Percentiles rank a stretch among this genome's conserved stretches.
Evolutionary conservation across 2,113 vertebrate species (phyloP).

Genomic region (Myodes glareolus): DNA sequence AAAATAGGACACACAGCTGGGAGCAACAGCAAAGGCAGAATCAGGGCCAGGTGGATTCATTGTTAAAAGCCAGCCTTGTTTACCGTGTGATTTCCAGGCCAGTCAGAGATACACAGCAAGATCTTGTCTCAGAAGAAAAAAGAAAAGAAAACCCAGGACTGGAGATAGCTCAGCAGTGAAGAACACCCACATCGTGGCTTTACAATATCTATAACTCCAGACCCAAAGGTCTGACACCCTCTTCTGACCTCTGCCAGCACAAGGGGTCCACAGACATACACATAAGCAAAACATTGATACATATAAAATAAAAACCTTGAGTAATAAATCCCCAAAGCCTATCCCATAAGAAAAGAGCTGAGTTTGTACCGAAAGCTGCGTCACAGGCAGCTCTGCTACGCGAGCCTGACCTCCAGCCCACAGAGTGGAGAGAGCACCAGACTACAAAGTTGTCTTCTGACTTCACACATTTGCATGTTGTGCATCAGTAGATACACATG

Average conservation of each 20-base stretch:
- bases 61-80: not conserved
- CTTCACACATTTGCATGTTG: not conserved
- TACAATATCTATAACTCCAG: not conserved
- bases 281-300: not conserved
- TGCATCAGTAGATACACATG: not conserved
- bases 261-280: not conserved
- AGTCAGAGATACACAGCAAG: not conserved
- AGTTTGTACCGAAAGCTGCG: slow-evolving; percentile 32
- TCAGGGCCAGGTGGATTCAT: not conserved
- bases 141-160: not conserved
- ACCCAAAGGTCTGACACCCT: not conserved
- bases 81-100: not conserved
- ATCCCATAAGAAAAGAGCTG: slow-evolving; percentile 12
- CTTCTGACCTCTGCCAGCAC: not conserved
- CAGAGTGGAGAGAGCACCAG: not conserved
- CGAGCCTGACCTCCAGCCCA: not conserved
- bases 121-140: not conserved
- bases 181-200: not conserved
- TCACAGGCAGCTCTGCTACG: not conserved
- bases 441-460: not conserved
- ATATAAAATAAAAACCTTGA: not conserved
- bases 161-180: not conserved
- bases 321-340: slow-evolving; percentile 55
- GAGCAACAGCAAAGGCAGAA: not conserved
- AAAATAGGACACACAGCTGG: slow-evolving; percentile 32